A percentile compares a stretch with the other conserved stretches of the same genome.
These are phyloP conservation scores for Synergus itoensis DNA, from an alignment of 2,888 invertebrate species.

Conservation along the genomic window DNA sequence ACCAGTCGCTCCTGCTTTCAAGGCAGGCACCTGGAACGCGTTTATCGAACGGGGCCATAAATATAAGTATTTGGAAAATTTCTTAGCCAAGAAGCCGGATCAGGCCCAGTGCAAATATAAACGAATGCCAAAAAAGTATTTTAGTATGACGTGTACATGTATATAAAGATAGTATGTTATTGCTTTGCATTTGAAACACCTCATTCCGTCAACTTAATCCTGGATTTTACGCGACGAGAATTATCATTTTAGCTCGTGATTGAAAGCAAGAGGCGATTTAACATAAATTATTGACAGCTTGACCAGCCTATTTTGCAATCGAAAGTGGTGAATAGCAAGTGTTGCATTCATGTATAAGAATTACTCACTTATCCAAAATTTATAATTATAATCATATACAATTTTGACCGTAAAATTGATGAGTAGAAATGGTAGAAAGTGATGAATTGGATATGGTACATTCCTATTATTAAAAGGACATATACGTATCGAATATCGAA, in stretches of 20 bases:
- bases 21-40: slow-evolving; percentile 38
- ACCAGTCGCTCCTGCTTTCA: slow-evolving; percentile 32
- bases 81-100: slow-evolving; percentile 33
- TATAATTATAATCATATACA: too few relatives aligned
- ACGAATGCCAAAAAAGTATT: neutral
- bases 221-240: slow-evolving; percentile 4
- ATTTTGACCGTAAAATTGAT: neutral
- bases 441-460: too few relatives aligned
- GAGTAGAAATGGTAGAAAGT: too few relatives aligned
- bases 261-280: slow-evolving; percentile 21
- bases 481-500: too few relatives aligned
- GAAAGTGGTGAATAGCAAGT: neutral
- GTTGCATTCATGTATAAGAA: neutral
- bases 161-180: slow-evolving; percentile 35
- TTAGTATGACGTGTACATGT: neutral
- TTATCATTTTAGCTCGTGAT: slow-evolving; percentile 37
- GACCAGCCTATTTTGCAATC: neutral
- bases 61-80: slow-evolving; percentile 41
- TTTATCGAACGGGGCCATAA: slow-evolving; percentile 37
- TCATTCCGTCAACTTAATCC: slow-evolving; percentile 37
- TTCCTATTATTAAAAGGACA: too few relatives aligned
- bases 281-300: slow-evolving; percentile 34
- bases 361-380: too few relatives aligned
- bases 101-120: slow-evolving; percentile 17
- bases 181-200: slow-evolving; percentile 15